phyloP scores from a whole-genome alignment of 2,113 vertebrate species.

The Onychorhynchus coronatus region DNA sequence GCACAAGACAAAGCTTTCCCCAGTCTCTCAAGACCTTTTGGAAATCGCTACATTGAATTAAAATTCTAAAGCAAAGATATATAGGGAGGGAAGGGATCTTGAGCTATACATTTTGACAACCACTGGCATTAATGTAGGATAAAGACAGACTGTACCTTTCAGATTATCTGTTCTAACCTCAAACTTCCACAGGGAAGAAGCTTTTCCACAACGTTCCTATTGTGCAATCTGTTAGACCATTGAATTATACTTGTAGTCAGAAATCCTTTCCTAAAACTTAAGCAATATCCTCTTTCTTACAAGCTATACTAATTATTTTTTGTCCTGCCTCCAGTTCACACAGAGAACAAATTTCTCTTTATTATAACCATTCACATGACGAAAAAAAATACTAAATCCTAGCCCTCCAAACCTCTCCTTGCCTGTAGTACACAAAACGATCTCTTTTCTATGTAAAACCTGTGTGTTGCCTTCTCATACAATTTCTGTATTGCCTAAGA shows the following conservation, averaged over 20 bases:
- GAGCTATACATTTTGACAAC: background rate
- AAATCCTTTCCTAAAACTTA: background rate
- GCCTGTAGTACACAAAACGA: background rate
- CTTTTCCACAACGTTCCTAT: background rate
- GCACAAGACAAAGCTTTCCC: background rate
- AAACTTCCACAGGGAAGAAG: background rate
- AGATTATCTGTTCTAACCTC: background rate
- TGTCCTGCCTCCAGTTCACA: background rate
- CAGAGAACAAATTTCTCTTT: background rate
- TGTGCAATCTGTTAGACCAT: background rate
- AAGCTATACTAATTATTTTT: background rate
- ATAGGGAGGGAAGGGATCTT: background rate
- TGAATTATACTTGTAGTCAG: background rate
- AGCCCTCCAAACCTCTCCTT: background rate
- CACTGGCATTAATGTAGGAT: background rate
- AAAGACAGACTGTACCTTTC: background rate
- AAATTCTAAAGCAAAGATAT: background rate
- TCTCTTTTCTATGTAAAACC: background rate
- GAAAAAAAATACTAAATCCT: background rate
- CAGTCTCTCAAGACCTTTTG: background rate
- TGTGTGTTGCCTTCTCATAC: background rate
- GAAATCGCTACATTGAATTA: background rate
- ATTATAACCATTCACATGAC: background rate
- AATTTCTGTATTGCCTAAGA: background rate
- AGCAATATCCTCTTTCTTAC: background rate